These are phyloP conservation scores for Columba janthina DNA, from an alignment of 2,113 vertebrate genomes.

Conservation along the genomic window DNA sequence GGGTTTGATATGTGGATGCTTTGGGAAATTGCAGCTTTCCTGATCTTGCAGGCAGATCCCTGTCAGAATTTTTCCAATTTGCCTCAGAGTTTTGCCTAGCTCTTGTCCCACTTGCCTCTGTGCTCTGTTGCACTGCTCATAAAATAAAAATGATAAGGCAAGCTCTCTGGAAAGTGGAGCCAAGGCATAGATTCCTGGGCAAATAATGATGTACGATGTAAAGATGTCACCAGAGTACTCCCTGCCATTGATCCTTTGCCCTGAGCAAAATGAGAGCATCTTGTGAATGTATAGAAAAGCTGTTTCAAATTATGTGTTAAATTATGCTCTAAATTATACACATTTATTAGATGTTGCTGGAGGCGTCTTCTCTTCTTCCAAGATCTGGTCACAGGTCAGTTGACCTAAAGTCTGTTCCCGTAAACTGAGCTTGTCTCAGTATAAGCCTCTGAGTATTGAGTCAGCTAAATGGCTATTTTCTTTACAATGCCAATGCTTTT, in stretches of 20 bases:
- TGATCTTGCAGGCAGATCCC: background rate
- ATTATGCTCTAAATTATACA: slow-evolving; percentile 38
- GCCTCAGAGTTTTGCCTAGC: background rate
- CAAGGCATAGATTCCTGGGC: background rate
- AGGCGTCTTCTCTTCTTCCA: background rate
- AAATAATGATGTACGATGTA: background rate
- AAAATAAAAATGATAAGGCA: background rate
- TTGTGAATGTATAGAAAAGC: background rate
- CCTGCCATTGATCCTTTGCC: background rate
- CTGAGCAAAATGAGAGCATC: background rate
- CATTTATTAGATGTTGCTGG: slow-evolving; percentile 11
- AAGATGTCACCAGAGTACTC: background rate
- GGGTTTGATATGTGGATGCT: background rate
- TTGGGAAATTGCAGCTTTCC: background rate
- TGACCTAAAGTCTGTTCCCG: background rate
- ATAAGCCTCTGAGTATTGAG: background rate
- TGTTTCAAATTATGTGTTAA: slow-evolving; percentile 34
- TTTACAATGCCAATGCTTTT: background rate
- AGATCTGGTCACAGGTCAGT: background rate
- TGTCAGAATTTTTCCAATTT: background rate
- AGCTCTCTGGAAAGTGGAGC: background rate
- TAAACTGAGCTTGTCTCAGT: background rate
- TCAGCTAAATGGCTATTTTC: background rate
- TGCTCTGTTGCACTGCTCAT: background rate
- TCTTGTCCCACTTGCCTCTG: background rate